Percentiles rank a stretch among this genome's conserved stretches.
Evolutionary conservation across 2,113 vertebrate species (phyloP).

Genomic region (Lipophrys pholis): DNA sequence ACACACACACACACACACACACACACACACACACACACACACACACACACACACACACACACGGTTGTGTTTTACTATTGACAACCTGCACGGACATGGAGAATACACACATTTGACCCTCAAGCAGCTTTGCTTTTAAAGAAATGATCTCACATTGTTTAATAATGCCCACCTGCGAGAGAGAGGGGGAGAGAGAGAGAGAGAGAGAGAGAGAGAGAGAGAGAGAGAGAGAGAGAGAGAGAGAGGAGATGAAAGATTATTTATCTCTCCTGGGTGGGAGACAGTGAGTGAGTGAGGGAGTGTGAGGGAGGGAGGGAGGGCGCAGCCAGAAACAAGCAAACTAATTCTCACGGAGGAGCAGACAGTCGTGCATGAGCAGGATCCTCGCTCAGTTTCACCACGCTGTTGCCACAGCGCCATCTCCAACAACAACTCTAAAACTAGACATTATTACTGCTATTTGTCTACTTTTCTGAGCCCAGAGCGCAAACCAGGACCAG

Average conservation of each 20-base stretch:
- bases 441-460: conserved; percentile 16
- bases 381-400: conserved; percentile 55
- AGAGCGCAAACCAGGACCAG: conserved; percentile 37
- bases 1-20: too few species aligned
- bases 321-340: conserved; percentile 75
- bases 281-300: conserved; percentile 56
- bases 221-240: conserved; percentile 44
- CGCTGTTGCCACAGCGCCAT: conserved; percentile 29
- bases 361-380: conserved; percentile 61
- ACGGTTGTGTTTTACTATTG: conserved; percentile 23
- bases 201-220: conserved; percentile 22
- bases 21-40: neutral
- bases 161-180: conserved; percentile 56
- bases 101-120: conserved; percentile 40
- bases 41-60: too few species aligned
- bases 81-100: conserved; percentile 1
- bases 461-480: neutral
- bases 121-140: conserved; percentile 38
- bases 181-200: conserved; percentile 20
- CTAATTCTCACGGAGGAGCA: conserved; percentile 72
- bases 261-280: conserved; percentile 75
- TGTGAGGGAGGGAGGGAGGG: conserved; percentile 69
- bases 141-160: conserved; percentile 62
- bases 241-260: conserved; percentile 70
- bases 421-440: neutral